These are phyloP conservation scores for Darevskia nairensis DNA, from an alignment of 2,797 vertebrate genomes.

Conservation along the genomic window DNA sequence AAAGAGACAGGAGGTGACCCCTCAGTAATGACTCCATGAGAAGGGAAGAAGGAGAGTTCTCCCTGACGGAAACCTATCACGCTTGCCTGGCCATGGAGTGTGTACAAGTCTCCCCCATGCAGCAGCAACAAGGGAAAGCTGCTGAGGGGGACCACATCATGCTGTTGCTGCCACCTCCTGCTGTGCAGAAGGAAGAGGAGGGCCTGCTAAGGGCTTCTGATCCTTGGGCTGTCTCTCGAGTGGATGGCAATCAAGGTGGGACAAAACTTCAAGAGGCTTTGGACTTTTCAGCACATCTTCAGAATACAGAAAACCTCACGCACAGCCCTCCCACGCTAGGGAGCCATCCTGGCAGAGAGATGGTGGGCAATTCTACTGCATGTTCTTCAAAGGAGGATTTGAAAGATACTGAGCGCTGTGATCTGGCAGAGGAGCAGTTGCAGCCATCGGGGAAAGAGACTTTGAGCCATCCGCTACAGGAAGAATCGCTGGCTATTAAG, in stretches of 20 bases:
- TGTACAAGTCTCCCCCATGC: conserved; percentile 25
- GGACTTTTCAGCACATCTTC: neutral
- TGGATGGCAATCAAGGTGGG: neutral
- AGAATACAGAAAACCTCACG: neutral
- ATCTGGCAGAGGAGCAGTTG: neutral
- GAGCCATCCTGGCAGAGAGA: neutral
- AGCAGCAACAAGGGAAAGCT: conserved; percentile 22
- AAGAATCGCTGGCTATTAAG: neutral
- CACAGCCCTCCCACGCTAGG: neutral
- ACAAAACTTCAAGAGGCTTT: neutral
- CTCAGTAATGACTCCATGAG: conserved; percentile 22
- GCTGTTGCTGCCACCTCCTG: conserved; percentile 3
- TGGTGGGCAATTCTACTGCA: neutral
- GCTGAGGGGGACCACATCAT: conserved; percentile 22
- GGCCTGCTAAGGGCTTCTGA: neutral
- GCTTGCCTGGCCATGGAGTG: conserved; percentile 32
- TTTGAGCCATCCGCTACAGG: neutral
- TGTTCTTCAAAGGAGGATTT: neutral
- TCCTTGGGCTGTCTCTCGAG: conserved; percentile 7
- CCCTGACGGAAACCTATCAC: neutral
- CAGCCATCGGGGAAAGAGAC: neutral
- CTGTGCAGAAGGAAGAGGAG: conserved; percentile 28
- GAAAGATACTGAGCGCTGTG: neutral
- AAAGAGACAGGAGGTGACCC: neutral
- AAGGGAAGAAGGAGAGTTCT: conserved; percentile 9